Percentiles rank a stretch among this genome's conserved stretches.
phyloP scores from a whole-genome alignment of 2,113 vertebrate genomes.

The Anguilla japonica region DNA sequence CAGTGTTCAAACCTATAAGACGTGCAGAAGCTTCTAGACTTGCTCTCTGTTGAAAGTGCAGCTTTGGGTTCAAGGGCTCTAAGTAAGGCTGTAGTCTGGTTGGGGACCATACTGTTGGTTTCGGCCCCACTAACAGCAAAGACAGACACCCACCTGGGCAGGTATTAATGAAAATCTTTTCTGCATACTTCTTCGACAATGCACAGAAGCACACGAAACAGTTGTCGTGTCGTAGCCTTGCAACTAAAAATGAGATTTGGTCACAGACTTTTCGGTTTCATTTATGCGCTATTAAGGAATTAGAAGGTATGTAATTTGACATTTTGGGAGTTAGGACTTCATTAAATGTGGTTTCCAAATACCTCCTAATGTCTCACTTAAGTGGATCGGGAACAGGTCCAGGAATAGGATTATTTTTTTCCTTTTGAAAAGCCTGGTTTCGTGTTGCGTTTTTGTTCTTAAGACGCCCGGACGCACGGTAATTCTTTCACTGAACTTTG shows the following conservation, averaged over 20 bases:
- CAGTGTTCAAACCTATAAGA: neutral
- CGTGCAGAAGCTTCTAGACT: neutral
- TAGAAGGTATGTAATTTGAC: neutral
- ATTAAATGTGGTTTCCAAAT: conserved; percentile 3
- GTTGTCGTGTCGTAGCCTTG: neutral
- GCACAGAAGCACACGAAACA: neutral
- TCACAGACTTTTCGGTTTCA: neutral
- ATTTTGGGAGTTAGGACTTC: neutral
- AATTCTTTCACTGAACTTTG: neutral
- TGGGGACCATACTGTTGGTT: neutral
- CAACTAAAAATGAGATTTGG: neutral
- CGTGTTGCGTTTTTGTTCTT: conserved; percentile 1
- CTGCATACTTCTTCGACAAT: neutral
- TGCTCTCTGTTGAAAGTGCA: neutral
- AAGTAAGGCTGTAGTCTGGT: no score
- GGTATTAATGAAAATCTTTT: neutral
- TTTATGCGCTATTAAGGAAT: neutral
- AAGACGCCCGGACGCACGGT: neutral
- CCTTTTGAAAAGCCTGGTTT: neutral
- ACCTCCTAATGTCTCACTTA: neutral
- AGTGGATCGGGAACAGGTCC: conserved; percentile 1
- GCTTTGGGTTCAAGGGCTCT: no score
- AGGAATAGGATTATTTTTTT: neutral
- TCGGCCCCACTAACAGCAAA: neutral
- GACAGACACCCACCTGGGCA: neutral